A percentile compares a stretch with the other conserved stretches of the same genome.
Conservation (phyloP, 2,113 vertebrate genomes). For the Melanocharis versteri region DNA sequence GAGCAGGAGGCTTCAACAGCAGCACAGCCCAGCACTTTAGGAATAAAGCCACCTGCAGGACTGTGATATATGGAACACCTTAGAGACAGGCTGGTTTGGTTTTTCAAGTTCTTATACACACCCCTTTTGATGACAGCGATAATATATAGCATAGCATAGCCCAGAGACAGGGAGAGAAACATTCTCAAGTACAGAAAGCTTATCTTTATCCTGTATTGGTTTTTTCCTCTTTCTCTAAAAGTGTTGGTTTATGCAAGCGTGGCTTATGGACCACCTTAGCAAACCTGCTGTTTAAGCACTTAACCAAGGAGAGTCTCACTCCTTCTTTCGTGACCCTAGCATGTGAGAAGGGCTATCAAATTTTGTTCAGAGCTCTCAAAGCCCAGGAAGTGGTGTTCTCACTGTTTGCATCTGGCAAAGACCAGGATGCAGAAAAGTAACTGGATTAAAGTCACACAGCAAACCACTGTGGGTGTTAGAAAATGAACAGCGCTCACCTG, state of each 20-base stretch:
- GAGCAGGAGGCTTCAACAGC: slow-evolving; percentile 18
- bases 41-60: slow-evolving; percentile 65
- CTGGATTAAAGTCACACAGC: neutral
- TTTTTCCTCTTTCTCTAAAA: neutral
- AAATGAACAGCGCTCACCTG: neutral
- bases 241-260: neutral
- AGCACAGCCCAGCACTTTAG: neutral
- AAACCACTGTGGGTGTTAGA: neutral
- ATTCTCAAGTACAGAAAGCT: slow-evolving; percentile 32
- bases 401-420: neutral
- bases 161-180: neutral
- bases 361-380: neutral
- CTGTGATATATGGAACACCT: slow-evolving; percentile 62
- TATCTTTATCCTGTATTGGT: neutral
- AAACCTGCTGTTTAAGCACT: neutral
- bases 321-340: neutral
- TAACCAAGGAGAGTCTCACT: neutral
- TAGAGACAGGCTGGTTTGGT: slow-evolving; percentile 72
- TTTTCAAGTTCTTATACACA: slow-evolving; percentile 74
- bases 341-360: neutral
- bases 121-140: slow-evolving; percentile 66
- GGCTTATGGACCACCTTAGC: neutral
- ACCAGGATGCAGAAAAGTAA: neutral
- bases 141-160: slow-evolving; percentile 31
- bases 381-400: neutral